These are phyloP conservation scores for Chaetogeoica ovagalla DNA, from an alignment of 2,888 invertebrate genomes.

Conservation along the genomic window DNA sequence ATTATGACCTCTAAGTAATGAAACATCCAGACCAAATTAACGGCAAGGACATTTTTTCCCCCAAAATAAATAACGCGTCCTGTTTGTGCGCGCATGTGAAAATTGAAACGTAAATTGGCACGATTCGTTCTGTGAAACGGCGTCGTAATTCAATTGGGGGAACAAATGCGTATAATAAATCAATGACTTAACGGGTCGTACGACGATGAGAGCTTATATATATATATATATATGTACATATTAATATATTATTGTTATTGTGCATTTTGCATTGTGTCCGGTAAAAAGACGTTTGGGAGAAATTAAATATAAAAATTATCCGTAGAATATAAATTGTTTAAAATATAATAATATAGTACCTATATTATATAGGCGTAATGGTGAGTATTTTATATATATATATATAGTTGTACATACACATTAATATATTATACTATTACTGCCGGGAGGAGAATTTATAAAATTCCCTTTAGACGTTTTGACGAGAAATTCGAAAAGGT, in stretches of 20 bases:
- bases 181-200: not conserved
- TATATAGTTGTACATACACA: too few relatives aligned
- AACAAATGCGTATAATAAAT: constrained; percentile 5
- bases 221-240: too few relatives aligned
- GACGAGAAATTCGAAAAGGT: too few relatives aligned
- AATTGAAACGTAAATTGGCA: constrained; percentile 45
- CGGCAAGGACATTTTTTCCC: constrained; percentile 27
- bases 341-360: too few relatives aligned
- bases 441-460: too few relatives aligned
- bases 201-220: too few relatives aligned
- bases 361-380: too few relatives aligned
- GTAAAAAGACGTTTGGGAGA: not conserved
- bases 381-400: too few relatives aligned
- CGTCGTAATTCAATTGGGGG: constrained; percentile 31
- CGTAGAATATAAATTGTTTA: too few relatives aligned
- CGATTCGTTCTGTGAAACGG: not conserved
- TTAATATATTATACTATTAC: too few relatives aligned
- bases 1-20: constrained; percentile 50
- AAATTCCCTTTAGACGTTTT: too few relatives aligned
- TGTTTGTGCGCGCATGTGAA: constrained; percentile 36
- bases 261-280: not conserved
- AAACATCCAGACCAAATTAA: constrained; percentile 37
- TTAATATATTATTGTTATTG: not conserved
- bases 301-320: too few relatives aligned
- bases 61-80: constrained; percentile 42